Base-by-base conservation (phyloP, 1,140 invertebrate genomes). In the Bradysia coprophila region DNA sequence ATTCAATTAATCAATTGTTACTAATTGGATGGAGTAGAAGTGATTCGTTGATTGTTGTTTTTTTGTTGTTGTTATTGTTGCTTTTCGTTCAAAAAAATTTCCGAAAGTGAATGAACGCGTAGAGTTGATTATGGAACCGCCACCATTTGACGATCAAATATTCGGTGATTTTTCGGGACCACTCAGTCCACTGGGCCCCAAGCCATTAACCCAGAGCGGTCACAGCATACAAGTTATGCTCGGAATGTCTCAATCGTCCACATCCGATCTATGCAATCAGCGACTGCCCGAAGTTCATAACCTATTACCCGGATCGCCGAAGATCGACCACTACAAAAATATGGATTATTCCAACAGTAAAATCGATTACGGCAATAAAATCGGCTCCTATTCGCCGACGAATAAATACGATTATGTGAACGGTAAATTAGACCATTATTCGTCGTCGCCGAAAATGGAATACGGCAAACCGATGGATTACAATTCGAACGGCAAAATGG, bases 191-290 rank as follows among this genome's bases (percentile, higher is more conserved):
- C 42, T 61, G 38, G 59, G 55, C 43, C 48, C 49, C 15, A 62
- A 62, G 21, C 50, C 53, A 34, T 56, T 53, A 55, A 57, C 57
- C 34, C 51, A 61, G 6, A 66, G 66, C 11, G 69, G 73, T 38
- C 73, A 76, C 51, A 72, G 70, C 43, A 75, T 75, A 40, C 72
- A 79, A 52, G 78, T 82, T 45, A 83, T 85, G 75, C 62, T 85
- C 23, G 45, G 69, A 66, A 51, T 55, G 62, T 34, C 64, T 54
- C 4, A 62, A 61, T 20, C 48, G 52, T 33, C 48, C 52, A 54
- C 31, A 42, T 55, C 6, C 56, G 53, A 42, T 49, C 48, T 16
- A 20, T 40, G 40, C 16, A 33, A 38, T 19, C 56, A 60, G 39
- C 46, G 57, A 3, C 39, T 61, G 24, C 58, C 58, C 18, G 57